Conservation (phyloP, 2,113 vertebrate species). For the Cyrtonyx montezumae region DNA sequence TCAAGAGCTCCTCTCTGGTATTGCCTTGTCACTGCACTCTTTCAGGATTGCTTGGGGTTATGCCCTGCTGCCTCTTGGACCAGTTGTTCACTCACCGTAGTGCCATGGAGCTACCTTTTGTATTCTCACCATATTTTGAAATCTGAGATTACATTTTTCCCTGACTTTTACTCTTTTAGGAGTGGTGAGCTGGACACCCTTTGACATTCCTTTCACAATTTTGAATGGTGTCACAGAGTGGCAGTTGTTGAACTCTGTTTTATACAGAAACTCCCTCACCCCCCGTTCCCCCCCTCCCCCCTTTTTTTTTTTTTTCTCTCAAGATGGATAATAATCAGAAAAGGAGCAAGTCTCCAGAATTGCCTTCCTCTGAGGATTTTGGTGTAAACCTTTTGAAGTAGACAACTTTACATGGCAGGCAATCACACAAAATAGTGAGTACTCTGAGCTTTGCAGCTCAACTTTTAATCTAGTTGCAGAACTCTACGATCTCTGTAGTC, state of each 20-base stretch:
- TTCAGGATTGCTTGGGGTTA: background rate
- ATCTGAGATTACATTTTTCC: background rate
- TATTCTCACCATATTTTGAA: background rate
- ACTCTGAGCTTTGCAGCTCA: background rate
- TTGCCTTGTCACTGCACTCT: background rate
- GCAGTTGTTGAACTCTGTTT: background rate
- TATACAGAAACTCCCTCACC: background rate
- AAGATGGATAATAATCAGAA: background rate
- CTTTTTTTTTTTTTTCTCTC: background rate
- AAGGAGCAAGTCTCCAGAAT: background rate
- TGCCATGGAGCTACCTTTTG: background rate
- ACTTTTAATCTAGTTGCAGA: background rate
- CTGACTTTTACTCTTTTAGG: background rate
- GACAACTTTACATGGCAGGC: background rate
- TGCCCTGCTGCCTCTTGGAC: background rate
- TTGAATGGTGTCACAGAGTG: background rate
- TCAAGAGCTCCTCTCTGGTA: background rate
- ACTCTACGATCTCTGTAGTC: background rate
- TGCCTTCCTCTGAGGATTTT: background rate
- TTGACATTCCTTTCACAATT: background rate
- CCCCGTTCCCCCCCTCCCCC: too few relatives aligned
- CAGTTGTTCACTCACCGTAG: background rate
- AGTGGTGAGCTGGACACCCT: background rate
- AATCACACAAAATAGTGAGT: background rate
- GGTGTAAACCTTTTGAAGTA: background rate